These are phyloP conservation scores for Vireo altiloquus DNA, from an alignment of 2,113 vertebrate genomes.

Conservation along the genomic window DNA sequence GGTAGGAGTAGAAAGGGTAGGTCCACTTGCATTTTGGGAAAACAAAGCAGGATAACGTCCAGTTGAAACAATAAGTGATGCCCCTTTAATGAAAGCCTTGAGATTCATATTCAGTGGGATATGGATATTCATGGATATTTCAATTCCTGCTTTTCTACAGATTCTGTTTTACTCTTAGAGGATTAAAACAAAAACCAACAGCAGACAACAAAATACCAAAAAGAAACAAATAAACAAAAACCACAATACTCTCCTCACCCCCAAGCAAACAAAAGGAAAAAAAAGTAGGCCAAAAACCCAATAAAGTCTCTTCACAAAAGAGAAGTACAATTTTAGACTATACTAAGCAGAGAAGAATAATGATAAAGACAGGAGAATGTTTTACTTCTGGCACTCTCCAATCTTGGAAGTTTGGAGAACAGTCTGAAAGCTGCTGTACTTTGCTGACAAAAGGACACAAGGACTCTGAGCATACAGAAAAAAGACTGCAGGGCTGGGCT, in stretches of 20 bases:
- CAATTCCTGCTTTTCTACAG: not conserved
- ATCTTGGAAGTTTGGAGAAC: not conserved
- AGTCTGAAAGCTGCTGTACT: not conserved
- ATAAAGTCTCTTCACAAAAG: not conserved
- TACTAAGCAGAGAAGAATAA: not conserved
- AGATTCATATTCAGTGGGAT: not conserved
- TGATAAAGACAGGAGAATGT: not conserved
- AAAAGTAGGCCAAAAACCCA: not conserved
- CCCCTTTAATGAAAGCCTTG: not conserved
- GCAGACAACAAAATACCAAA: not conserved
- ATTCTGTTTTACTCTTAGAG: not conserved
- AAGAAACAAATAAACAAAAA: not conserved
- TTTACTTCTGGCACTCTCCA: not conserved
- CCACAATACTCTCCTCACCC: accelerated
- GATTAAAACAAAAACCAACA: not conserved
- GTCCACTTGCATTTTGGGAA: not conserved
- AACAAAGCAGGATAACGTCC: not conserved
- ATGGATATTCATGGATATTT: not conserved
- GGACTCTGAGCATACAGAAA: not conserved
- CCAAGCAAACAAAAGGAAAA: not conserved
- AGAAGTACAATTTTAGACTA: not conserved
- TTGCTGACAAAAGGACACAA: not conserved
- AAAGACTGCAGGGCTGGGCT: not conserved
- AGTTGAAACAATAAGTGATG: not conserved
- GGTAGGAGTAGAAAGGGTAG: not conserved